Evolutionary conservation across 2,113 vertebrate genomes (phyloP).

Genomic region (Melanocharis versteri): DNA sequence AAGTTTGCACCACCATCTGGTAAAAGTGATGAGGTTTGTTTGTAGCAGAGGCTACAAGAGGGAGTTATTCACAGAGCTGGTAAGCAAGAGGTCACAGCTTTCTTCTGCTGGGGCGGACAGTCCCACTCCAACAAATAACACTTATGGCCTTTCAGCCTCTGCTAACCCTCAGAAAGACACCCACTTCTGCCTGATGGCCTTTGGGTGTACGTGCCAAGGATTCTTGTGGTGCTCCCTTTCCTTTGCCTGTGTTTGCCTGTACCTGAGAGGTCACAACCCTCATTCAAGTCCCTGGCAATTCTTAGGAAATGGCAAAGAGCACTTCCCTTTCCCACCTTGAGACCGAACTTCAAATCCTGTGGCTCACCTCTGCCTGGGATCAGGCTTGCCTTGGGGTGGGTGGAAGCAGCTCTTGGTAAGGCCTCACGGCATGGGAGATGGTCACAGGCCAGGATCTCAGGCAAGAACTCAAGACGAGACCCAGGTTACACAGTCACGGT

Average conservation of each 20-base stretch:
- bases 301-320: neutral
- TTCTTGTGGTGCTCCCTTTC: neutral
- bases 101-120: neutral
- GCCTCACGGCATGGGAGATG: fast-evolving
- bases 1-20: neutral
- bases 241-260: neutral
- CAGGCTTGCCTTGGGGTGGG: neutral
- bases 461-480: neutral
- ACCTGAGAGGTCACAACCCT: neutral
- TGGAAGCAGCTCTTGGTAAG: neutral
- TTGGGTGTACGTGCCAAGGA: neutral
- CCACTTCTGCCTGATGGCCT: neutral
- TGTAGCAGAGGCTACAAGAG: neutral
- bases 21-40: neutral
- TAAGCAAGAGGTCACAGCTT: neutral
- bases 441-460: fast-evolving
- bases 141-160: neutral
- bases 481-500: fast-evolving
- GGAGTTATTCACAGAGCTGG: neutral
- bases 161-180: neutral
- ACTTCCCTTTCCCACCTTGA: neutral
- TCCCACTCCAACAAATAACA: neutral
- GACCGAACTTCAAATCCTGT: neutral
- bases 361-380: neutral
- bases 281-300: fast-evolving